Conservation (phyloP, 2,888 invertebrate species). For the Clitarchus hookeri region DNA sequence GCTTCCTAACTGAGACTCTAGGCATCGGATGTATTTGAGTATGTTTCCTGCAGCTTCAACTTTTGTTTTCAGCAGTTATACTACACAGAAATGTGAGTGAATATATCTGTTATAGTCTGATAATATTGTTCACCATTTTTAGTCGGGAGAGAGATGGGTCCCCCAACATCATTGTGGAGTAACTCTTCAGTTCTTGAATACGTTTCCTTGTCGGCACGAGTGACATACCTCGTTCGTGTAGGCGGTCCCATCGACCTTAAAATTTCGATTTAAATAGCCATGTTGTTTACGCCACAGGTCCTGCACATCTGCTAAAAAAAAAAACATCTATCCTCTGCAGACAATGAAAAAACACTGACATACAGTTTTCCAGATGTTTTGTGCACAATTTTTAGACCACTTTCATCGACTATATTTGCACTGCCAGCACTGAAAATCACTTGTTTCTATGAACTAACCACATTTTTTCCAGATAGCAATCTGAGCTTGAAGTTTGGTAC, state of each 20-base stretch:
- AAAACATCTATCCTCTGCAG: background rate
- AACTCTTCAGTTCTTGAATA: background rate
- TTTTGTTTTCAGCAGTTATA: background rate
- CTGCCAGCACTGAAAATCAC: background rate
- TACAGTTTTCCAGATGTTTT: background rate
- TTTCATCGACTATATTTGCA: background rate
- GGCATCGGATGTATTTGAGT: background rate
- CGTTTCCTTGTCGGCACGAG: background rate
- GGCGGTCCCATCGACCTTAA: background rate
- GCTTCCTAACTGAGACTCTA: background rate
- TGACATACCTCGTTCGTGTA: background rate
- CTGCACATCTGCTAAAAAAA: background rate
- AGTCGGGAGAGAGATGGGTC: background rate
- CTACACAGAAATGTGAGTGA: too few species aligned
- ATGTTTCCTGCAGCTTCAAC: background rate
- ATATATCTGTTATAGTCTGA: background rate
- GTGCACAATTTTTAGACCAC: background rate
- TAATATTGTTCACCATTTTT: background rate
- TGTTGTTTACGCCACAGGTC: background rate
- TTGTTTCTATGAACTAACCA: background rate
- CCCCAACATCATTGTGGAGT: background rate
- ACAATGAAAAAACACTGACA: background rate
- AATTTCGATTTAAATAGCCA: background rate
- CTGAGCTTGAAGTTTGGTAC: too few species aligned
- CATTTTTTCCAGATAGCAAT: background rate